Percentiles rank a stretch among this genome's conserved stretches.
Conservation (phyloP, 2,113 vertebrate species). For the Salminus brasiliensis region DNA sequence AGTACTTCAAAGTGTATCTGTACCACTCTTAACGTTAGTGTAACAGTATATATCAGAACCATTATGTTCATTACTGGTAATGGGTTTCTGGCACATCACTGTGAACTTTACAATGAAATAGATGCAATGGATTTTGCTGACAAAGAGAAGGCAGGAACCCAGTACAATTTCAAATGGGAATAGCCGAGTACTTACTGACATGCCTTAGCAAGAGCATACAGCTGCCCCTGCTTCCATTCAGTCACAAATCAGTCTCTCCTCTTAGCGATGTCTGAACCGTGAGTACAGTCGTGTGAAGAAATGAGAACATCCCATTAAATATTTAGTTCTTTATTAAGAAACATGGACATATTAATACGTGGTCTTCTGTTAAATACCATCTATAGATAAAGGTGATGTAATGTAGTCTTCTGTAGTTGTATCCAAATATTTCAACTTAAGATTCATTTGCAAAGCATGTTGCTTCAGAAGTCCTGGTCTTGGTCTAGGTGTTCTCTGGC, state of each 20-base stretch:
- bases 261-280: background rate
- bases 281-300: too few species aligned
- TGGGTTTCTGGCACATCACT: background rate
- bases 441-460: too few species aligned
- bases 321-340: too few species aligned
- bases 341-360: too few species aligned
- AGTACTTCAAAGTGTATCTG: background rate
- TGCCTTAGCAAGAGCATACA: background rate
- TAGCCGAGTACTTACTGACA: background rate
- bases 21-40: background rate
- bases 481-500: too few species aligned
- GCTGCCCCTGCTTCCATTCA: background rate
- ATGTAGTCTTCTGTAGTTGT: too few species aligned
- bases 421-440: too few species aligned
- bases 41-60: background rate
- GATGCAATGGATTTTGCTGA: slow-evolving; percentile 6
- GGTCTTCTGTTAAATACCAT: too few species aligned
- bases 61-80: slow-evolving; percentile 1
- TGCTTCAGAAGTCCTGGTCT: too few species aligned
- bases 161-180: background rate
- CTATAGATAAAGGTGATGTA: too few species aligned
- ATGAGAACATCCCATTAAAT: too few species aligned
- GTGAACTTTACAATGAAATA: slow-evolving; percentile 8
- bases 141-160: background rate
- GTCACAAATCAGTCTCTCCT: background rate